These are phyloP conservation scores for Xestia ashworthii DNA, from an alignment of 2,888 invertebrate genomes.

Conservation along the genomic window DNA sequence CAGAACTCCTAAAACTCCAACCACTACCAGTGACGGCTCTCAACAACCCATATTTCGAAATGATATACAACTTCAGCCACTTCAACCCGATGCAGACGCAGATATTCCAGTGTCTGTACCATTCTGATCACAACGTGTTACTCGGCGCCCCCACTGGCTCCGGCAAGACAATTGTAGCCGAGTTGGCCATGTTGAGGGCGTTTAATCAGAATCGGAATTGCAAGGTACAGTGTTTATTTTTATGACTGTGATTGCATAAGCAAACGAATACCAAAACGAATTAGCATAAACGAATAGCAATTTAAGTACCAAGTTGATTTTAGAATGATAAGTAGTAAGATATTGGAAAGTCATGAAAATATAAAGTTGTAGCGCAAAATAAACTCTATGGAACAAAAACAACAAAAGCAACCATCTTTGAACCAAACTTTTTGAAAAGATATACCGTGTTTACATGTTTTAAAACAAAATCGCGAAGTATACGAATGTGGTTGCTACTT, in stretches of 20 bases:
- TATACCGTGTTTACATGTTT: too few species aligned
- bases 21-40: slow-evolving; percentile 97
- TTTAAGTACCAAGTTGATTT: background rate
- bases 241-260: background rate
- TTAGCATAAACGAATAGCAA: too few species aligned
- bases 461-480: too few species aligned
- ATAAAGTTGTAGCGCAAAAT: background rate
- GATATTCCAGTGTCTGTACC: slow-evolving; percentile 98
- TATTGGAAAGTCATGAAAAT: background rate
- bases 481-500: too few species aligned
- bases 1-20: slow-evolving; percentile 96
- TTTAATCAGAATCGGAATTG: slow-evolving; percentile 95
- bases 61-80: slow-evolving; percentile 97
- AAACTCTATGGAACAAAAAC: too few species aligned
- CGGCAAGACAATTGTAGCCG: slow-evolving; percentile 99
- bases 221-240: slow-evolving; percentile 89
- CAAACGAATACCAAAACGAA: too few species aligned
- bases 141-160: slow-evolving; percentile 99
- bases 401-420: too few species aligned
- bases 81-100: slow-evolving; percentile 99
- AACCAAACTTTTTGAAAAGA: too few species aligned
- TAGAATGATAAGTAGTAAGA: background rate
- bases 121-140: slow-evolving; percentile 98
- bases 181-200: slow-evolving; percentile 98
- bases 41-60: slow-evolving; percentile 94